A percentile compares a stretch with the other conserved stretches of the same genome.
Conservation (phyloP, 2,888 invertebrate genomes). For the Alentia gelatinosa region DNA sequence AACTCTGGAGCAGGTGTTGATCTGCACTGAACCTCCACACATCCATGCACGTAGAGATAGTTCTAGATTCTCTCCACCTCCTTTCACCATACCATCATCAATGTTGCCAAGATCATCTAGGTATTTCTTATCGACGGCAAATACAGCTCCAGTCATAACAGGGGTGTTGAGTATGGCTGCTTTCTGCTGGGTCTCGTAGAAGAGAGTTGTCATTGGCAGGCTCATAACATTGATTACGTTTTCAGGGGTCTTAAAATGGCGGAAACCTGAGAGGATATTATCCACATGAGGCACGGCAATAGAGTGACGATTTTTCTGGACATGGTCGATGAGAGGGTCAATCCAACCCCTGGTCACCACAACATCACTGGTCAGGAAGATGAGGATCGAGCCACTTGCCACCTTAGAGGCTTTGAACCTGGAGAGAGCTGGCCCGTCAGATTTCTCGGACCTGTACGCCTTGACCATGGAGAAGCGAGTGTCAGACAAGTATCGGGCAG, state of each 20-base stretch:
- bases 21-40: constrained; percentile 64
- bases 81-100: constrained; percentile 61
- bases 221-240: constrained; percentile 58
- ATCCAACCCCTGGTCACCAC: constrained; percentile 67
- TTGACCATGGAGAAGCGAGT: constrained; percentile 56
- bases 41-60: constrained; percentile 67
- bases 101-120: constrained; percentile 62
- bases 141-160: constrained; percentile 65
- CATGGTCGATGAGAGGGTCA: constrained; percentile 63
- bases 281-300: constrained; percentile 64
- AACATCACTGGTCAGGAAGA: constrained; percentile 62
- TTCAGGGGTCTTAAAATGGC: constrained; percentile 62
- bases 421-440: constrained; percentile 60
- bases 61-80: constrained; percentile 64
- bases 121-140: constrained; percentile 63
- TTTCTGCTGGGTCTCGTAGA: constrained; percentile 57
- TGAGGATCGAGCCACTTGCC: constrained; percentile 61
- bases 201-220: constrained; percentile 63
- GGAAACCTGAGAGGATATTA: constrained; percentile 61
- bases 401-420: constrained; percentile 65
- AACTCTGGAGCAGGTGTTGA: constrained; percentile 65
- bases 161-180: constrained; percentile 53
- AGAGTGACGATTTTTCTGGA: constrained; percentile 54
- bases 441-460: constrained; percentile 60
- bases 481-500: constrained; percentile 57